These are phyloP conservation scores for Caenorhabditis briggsae DNA, from an alignment of 1,140 invertebrate genomes.

Conservation along the genomic window DNA sequence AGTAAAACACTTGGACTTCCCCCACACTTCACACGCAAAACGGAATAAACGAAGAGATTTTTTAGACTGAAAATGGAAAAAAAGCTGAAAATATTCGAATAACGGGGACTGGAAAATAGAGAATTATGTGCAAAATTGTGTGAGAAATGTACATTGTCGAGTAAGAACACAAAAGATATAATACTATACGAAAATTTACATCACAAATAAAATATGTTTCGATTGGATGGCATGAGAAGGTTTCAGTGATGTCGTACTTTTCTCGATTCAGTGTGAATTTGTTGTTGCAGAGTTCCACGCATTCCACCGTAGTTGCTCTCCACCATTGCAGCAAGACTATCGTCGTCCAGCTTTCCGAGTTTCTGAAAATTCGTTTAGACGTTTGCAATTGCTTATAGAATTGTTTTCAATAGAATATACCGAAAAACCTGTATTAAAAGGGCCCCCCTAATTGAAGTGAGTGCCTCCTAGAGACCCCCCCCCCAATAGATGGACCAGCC, in stretches of 20 bases:
- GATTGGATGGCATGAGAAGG: background rate
- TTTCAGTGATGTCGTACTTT: constrained; percentile 11
- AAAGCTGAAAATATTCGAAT: background rate
- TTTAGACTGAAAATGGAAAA: background rate
- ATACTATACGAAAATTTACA: background rate
- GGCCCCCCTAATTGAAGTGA: too few relatives aligned
- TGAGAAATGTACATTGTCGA: background rate
- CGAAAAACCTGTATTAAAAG: too few relatives aligned
- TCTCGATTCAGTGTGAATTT: constrained; percentile 32
- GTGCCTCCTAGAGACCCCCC: too few relatives aligned
- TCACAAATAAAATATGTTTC: background rate
- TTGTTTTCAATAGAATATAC: too few relatives aligned
- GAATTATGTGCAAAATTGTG: background rate
- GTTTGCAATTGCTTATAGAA: too few relatives aligned
- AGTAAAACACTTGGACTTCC: background rate
- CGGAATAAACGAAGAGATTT: background rate
- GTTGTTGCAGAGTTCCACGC: constrained; percentile 44
- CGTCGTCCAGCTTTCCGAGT: constrained; percentile 22
- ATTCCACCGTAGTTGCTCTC: constrained; percentile 39
- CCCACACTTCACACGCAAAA: constrained; percentile 20
- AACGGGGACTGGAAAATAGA: background rate
- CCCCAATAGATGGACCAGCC: too few relatives aligned
- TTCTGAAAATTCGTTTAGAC: background rate
- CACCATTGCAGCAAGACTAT: constrained; percentile 21
- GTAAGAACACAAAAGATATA: background rate